Percentiles rank a stretch among this genome's conserved stretches.
These are phyloP conservation scores for Cryptomyrus ogoouensis DNA, from an alignment of 2,113 vertebrate species.

Conservation along the genomic window DNA sequence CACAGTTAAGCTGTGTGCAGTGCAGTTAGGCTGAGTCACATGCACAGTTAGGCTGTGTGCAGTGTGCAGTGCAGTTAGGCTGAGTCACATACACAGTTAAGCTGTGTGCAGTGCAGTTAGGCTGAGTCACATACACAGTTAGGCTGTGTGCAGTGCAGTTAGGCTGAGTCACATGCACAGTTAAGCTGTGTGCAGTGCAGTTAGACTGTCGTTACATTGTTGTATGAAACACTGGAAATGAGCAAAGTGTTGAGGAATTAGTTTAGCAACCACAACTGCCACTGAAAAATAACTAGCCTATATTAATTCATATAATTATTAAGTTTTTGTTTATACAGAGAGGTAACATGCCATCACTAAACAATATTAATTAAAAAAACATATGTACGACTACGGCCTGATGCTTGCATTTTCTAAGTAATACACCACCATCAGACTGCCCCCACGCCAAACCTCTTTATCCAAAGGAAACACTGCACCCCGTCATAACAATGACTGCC, in stretches of 20 bases:
- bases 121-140: background rate
- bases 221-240: background rate
- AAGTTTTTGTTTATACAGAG: background rate
- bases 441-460: background rate
- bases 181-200: background rate
- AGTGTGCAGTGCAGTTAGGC: no score
- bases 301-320: no score
- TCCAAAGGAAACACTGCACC: background rate
- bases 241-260: background rate
- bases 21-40: no score
- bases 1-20: no score
- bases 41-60: no score
- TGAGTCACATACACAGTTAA: no score
- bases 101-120: background rate
- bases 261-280: background rate
- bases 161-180: background rate
- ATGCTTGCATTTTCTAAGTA: background rate
- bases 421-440: background rate
- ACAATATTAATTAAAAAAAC: background rate
- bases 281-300: no score
- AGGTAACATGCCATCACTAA: background rate
- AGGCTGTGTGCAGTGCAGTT: background rate
- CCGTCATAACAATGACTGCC: background rate
- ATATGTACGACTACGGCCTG: background rate
- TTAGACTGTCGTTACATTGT: background rate